A percentile compares a stretch with the other conserved stretches of the same genome.
Evolutionary conservation across 2,113 vertebrate species (phyloP).

Genomic region (Microcebus ravelobensis): DNA sequence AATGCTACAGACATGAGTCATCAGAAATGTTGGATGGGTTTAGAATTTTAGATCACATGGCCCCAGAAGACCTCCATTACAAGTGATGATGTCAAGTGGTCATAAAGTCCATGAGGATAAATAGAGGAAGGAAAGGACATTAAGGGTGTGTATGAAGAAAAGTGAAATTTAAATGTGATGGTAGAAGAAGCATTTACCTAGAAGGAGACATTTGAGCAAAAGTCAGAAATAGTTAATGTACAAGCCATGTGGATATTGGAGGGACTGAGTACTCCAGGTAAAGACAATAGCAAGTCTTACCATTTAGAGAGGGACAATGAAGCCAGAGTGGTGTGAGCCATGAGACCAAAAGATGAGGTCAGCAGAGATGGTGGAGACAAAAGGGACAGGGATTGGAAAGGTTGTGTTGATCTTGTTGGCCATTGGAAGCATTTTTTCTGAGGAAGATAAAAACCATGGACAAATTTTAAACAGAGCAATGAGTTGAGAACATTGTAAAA

Average conservation of each 20-base stretch:
- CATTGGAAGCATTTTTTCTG: too few species aligned
- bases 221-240: fast-evolving
- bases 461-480: too few species aligned
- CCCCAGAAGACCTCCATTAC: too few species aligned
- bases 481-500: background rate
- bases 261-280: fast-evolving
- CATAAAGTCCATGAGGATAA: background rate
- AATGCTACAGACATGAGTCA: background rate
- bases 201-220: background rate
- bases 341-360: background rate
- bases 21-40: background rate
- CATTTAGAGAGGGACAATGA: fast-evolving
- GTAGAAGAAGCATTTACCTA: background rate
- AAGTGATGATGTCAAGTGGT: background rate
- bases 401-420: background rate
- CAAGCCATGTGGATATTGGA: background rate
- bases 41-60: background rate
- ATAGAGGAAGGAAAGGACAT: background rate
- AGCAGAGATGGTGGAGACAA: background rate
- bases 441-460: background rate
- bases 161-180: background rate
- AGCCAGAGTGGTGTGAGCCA: fast-evolving
- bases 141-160: background rate
- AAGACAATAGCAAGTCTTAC: background rate
- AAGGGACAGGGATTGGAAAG: too few species aligned